Base-by-base conservation (phyloP, 2,888 invertebrate species). In the Tryphoninae sp. region DNA sequence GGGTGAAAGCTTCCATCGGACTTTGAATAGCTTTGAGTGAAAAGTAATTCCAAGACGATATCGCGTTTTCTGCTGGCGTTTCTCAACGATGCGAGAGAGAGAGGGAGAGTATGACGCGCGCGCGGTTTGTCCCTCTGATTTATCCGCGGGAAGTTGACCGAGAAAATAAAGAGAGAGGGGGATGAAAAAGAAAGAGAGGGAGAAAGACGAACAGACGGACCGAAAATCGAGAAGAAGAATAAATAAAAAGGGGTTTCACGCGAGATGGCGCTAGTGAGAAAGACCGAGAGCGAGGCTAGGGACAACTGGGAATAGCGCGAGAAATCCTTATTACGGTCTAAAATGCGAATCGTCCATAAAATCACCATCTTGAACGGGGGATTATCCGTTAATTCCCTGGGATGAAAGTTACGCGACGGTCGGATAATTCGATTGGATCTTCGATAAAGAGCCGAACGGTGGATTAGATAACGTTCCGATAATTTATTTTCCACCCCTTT, bases 41-140 rank as follows among this genome's bases (percentile, higher is more conserved):
- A 80, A 83, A 83, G 84, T 84, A 83, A 85, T 85, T 85, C 55
- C 78, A 62, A 62, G 74, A 73, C 69, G 83, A 85, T 85, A 84
- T 83, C 85, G 84, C 88, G 85, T 84, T 85, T 61, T 58, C 75
- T 22, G 67, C 26, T 53, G 72, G 68, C 69, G 69, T 61, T 79
- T 72, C 59, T 45, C 49, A 26, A 19, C 59, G 68, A 51, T 26
- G 51, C 53, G 53, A 45, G 42, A n/a, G 19, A 33, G 26, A 26
- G 26, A 33, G 6, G 1, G 33, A 33, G 33, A 33, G 33, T 33
- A 33, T 33, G 33, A 40, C 64, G 33, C 45, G 65, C 23, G n/a
- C 23, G n/a, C 42, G 51, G 16, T 84, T 77, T 16, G 53, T 58
- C 33, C 58, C 79, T 23, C 58, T 72, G 79, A 76, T 82, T 82